These are phyloP conservation scores for Trichechus manatus DNA, from an alignment of 2,113 vertebrate genomes.

Conservation along the genomic window DNA sequence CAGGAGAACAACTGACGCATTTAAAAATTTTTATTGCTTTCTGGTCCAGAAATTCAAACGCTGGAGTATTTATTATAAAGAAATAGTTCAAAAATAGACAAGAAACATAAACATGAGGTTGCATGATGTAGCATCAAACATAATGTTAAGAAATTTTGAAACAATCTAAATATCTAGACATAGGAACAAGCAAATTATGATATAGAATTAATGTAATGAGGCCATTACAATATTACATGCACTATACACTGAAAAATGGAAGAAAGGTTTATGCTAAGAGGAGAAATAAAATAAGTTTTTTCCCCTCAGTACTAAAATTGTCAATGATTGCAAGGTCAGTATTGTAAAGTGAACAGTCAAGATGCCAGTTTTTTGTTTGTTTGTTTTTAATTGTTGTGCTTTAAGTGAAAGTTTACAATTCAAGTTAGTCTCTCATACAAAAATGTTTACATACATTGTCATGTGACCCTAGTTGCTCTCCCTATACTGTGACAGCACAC, in stretches of 20 bases:
- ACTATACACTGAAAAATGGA: background rate
- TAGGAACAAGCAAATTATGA: background rate
- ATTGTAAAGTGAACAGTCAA: background rate
- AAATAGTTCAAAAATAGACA: conserved; percentile 15
- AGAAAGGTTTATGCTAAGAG: background rate
- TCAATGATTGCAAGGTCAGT: background rate
- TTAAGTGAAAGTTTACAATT: too few relatives aligned
- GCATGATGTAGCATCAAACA: background rate
- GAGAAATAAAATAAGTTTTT: conserved; percentile 27
- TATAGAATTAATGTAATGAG: background rate
- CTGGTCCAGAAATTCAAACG: conserved; percentile 11
- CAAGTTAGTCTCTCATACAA: too few relatives aligned
- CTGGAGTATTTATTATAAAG: background rate
- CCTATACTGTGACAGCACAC: too few relatives aligned
- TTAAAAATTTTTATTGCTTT: background rate
- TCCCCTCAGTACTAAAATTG: background rate
- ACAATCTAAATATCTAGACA: conserved; percentile 19
- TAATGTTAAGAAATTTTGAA: conserved; percentile 24
- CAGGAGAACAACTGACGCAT: background rate
- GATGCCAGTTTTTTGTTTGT: too few relatives aligned
- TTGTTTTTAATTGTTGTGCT: too few relatives aligned
- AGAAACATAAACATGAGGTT: background rate
- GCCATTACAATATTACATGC: background rate
- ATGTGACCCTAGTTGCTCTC: too few relatives aligned
- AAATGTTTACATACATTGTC: too few relatives aligned